phyloP scores from a whole-genome alignment of 2,113 vertebrate species.

The Synodontis membranacea region DNA sequence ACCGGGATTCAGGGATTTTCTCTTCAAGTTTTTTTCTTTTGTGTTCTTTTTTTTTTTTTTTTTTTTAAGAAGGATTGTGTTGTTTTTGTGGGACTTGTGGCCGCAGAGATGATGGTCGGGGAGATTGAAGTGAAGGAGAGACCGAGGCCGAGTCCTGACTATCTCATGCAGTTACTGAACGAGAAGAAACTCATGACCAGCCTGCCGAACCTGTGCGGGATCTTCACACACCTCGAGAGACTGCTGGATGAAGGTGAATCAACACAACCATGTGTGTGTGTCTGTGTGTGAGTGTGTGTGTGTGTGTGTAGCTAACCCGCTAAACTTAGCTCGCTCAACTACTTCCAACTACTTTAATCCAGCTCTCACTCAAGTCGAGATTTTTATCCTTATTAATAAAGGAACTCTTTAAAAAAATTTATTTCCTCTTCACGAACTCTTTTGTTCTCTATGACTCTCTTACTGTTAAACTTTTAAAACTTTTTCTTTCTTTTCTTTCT shows the following conservation, averaged over 20 bases:
- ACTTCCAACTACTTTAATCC: not conserved
- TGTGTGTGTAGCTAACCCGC: not conserved
- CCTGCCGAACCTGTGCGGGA: conserved; percentile 81
- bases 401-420: no score
- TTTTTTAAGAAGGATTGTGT: conserved; percentile 68
- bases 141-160: conserved; percentile 85
- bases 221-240: conserved; percentile 81
- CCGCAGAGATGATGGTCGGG: conserved; percentile 79
- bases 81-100: conserved; percentile 61
- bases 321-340: not conserved
- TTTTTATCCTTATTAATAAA: not conserved
- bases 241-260: conserved; percentile 80
- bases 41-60: conserved; percentile 42
- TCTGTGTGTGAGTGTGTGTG: not conserved
- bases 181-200: conserved; percentile 84
- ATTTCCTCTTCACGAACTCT: not conserved
- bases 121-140: conserved; percentile 84
- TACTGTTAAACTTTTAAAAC: not conserved
- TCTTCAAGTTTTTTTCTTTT: conserved; percentile 71
- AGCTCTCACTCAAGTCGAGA: not conserved
- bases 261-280: not conserved
- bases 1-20: conserved; percentile 67
- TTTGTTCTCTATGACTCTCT: not conserved
- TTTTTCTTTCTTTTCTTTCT: no score
- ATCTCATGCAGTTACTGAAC: conserved; percentile 82